Base-by-base conservation (phyloP, 1,140 invertebrate genomes). In the Ips typographus region DNA sequence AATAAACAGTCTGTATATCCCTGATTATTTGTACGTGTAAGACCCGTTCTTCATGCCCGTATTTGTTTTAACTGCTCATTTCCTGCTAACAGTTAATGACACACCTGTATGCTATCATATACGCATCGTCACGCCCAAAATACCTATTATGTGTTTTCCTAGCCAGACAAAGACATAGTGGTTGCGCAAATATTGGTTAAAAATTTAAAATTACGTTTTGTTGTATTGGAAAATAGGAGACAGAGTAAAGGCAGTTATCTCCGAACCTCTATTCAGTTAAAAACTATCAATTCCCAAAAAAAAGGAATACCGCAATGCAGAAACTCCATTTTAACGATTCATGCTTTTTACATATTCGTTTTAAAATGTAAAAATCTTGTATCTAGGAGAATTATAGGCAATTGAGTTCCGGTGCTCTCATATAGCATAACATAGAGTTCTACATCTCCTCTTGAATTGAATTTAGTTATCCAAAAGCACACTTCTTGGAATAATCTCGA, bases 401-500 rank as follows among this genome's bases (percentile, higher is more conserved):
- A 64, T 64, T 52, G 47, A 53, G 62, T 53, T 53, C 47, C 39
- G 62, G 49, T 22, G 41, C 2, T 64, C 62, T 53, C 51, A 38
- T 64, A 64, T 36, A 64, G 49, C n/a, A 53, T 64, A 40, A 53
- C 38, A 53, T 64, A 61, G 8, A 41, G 44, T 62, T 47, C 60
- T 47, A 64, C 41, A 7, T 64, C 44, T 64, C 62, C 22, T 53
- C 60, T 64, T 61, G 49, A 61, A 61, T 61, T 61, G 59, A 61
- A 47, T 61, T 61, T 53, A 64, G 62, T 7, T 64, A 61, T 40
- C 47, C 62, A 52, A 64, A 53, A 40, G 62, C 47, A 53, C 47
- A 64, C 62, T 61, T 61, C 59, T 64, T 64, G 47, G 62, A 64
- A 64, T 64, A 53, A 53, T 64, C 62, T 64, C 47, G n/a, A 38